phyloP scores from a whole-genome alignment of 1,140 invertebrate species.

The Procambarus virginalis region DNA sequence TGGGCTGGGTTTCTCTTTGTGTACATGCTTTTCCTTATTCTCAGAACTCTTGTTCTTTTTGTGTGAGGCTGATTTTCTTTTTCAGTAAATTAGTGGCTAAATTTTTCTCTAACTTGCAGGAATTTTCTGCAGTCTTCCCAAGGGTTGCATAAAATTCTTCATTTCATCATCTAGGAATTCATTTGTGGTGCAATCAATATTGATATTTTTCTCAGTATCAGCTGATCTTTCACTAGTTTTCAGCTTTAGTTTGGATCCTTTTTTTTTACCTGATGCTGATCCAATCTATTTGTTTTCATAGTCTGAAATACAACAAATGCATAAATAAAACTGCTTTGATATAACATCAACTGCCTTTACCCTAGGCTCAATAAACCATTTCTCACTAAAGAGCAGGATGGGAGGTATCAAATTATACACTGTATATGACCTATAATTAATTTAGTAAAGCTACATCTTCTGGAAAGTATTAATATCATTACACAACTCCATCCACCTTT shows the following conservation, averaged over 20 bases:
- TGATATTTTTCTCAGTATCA: background rate
- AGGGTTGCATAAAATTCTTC: conserved; percentile 43
- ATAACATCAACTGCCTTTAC: no score
- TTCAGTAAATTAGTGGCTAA: background rate
- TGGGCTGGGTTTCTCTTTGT: conserved; percentile 1
- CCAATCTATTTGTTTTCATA: conserved; percentile 54
- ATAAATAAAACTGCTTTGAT: no score
- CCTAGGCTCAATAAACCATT: no score
- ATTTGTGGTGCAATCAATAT: background rate
- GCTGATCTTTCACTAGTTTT: background rate
- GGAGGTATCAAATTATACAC: no score
- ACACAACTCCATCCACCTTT: no score
- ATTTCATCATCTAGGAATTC: conserved; percentile 21
- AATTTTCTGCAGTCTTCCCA: conserved; percentile 15
- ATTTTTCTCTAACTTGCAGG: conserved; percentile 17
- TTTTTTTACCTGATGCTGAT: conserved; percentile 43
- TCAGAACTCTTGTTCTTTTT: background rate
- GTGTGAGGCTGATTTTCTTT: background rate
- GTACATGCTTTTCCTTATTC: background rate
- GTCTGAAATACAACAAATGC: conserved; percentile 28
- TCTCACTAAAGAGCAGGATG: no score
- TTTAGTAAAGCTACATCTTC: no score
- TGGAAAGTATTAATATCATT: no score
- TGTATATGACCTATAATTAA: no score
- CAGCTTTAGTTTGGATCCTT: conserved; percentile 36